phyloP scores from a whole-genome alignment of 2,888 invertebrate species.

The Sepiola atlantica region DNA sequence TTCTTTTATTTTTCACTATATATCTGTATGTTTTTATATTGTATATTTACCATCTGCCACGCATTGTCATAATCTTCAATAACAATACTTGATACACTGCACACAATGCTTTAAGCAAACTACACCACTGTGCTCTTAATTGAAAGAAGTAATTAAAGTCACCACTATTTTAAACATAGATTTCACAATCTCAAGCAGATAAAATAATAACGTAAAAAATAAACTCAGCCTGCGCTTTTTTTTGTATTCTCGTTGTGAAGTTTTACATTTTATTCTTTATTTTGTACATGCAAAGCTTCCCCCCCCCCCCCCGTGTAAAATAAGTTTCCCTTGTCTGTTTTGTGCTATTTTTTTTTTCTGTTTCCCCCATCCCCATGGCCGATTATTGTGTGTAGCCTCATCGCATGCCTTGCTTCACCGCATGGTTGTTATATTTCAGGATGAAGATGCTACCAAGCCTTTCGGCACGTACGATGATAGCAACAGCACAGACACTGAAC shows the following conservation, averaged over 20 bases:
- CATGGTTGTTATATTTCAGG: constrained; percentile 43
- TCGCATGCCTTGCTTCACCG: constrained; percentile 32
- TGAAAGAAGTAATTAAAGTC: background rate
- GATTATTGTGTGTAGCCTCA: background rate
- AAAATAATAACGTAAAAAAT: too few relatives aligned
- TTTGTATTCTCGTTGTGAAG: too few relatives aligned
- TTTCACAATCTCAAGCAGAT: background rate
- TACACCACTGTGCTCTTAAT: background rate
- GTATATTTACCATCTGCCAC: too few relatives aligned
- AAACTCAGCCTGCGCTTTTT: too few relatives aligned
- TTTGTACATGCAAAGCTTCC: background rate
- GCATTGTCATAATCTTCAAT: too few relatives aligned
- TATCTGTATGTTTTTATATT: too few relatives aligned
- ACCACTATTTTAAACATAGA: background rate
- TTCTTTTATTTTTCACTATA: too few relatives aligned
- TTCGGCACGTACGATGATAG: background rate
- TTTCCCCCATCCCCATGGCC: background rate
- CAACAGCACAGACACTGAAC: constrained; percentile 32
- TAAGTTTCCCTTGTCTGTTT: background rate
- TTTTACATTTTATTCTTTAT: background rate
- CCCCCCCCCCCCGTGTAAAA: background rate
- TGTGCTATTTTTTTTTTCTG: background rate
- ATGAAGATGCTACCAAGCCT: constrained; percentile 23
- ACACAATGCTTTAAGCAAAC: too few relatives aligned
- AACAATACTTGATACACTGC: too few relatives aligned